These are phyloP conservation scores for Pristionchus japonicus DNA, from an alignment of 2,888 invertebrate genomes.

Conservation along the genomic window DNA sequence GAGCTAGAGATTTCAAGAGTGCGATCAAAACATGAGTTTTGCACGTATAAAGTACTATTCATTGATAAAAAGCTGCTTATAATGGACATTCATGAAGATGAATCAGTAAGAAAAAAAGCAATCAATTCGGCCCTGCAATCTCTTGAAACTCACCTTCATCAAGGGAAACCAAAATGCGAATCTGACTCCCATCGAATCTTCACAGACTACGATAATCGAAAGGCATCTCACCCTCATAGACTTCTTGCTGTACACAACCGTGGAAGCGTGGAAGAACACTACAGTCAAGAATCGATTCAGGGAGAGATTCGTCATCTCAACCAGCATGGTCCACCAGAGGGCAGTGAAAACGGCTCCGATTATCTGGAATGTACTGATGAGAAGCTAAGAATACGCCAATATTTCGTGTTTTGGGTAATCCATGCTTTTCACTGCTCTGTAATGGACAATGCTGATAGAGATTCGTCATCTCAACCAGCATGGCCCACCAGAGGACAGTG, in stretches of 20 bases:
- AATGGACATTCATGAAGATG: too few relatives aligned
- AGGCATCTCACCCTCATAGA: background rate
- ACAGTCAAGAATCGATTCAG: constrained; percentile 38
- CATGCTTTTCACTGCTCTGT: background rate
- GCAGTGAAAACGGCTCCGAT: constrained; percentile 23
- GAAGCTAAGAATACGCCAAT: too few relatives aligned
- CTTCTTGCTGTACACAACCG: background rate
- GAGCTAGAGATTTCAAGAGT: background rate
- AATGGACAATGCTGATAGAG: background rate
- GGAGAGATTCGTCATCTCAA: constrained; percentile 16
- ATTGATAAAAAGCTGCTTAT: too few relatives aligned
- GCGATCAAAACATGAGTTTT: background rate
- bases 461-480: constrained; percentile 32
- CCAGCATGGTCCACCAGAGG: constrained; percentile 32
- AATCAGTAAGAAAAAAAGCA: too few relatives aligned
- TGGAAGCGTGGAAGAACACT: background rate
- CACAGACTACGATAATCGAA: too few relatives aligned
- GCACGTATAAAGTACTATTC: background rate
- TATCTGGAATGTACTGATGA: background rate
- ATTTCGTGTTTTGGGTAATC: too few relatives aligned
- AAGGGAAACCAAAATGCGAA: too few relatives aligned
- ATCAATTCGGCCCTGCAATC: too few relatives aligned
- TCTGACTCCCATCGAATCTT: too few relatives aligned
- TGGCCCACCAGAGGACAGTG: constrained; percentile 25
- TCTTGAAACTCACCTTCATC: too few relatives aligned